phyloP scores from a whole-genome alignment of 1,140 invertebrate species.

The Bactericera cockerelli region DNA sequence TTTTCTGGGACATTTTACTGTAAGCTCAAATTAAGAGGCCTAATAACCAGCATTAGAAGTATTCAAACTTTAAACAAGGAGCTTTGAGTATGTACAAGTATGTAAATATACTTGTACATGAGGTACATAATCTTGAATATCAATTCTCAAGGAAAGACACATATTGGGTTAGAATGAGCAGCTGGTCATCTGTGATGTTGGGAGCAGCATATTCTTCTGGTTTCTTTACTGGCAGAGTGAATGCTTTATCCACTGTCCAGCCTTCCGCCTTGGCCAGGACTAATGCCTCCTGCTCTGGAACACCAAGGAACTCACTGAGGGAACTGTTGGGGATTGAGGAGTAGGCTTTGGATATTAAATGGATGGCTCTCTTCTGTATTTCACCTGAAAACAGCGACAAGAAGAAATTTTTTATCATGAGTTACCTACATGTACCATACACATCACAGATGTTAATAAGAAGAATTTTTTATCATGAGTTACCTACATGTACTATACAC shows the following conservation, averaged over 20 bases:
- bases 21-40: too few relatives aligned
- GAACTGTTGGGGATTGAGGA: conserved; percentile 58
- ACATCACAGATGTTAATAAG: too few relatives aligned
- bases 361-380: conserved; percentile 51
- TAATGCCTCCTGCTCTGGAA: conserved; percentile 43
- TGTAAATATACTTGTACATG: too few relatives aligned
- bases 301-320: conserved; percentile 52
- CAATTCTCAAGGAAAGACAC: conserved; percentile 80
- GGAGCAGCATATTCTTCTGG: conserved; percentile 30
- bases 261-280: conserved; percentile 41
- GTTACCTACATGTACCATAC: too few relatives aligned
- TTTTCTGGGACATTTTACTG: too few relatives aligned
- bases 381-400: conserved; percentile 58
- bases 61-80: too few relatives aligned
- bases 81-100: too few relatives aligned
- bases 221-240: conserved; percentile 35
- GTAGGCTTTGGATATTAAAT: conserved; percentile 62
- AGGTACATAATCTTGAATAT: too few relatives aligned
- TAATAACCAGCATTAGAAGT: too few relatives aligned
- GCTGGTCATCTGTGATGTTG: conserved; percentile 63
- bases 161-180: conserved; percentile 76
- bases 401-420: too few relatives aligned
- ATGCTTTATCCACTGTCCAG: conserved; percentile 49
- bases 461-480: too few relatives aligned
- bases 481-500: too few relatives aligned